Percentiles rank a stretch among this genome's conserved stretches.
Evolutionary conservation across 2,797 vertebrate species (phyloP).

Genomic region (Cyprinella venusta): DNA sequence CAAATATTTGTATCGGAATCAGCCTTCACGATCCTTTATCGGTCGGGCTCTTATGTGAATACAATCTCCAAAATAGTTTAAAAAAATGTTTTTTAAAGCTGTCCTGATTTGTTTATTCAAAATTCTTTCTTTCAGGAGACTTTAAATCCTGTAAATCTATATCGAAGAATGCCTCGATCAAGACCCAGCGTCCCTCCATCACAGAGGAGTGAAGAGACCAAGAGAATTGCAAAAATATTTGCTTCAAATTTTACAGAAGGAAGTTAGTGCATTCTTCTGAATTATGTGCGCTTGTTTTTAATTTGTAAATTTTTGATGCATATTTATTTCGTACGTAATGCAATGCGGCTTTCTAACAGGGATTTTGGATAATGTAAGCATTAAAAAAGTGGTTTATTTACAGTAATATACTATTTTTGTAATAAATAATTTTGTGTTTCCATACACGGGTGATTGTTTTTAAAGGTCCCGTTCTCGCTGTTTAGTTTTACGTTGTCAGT

Average conservation of each 20-base stretch:
- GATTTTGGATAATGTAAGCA: slow-evolving; percentile 41
- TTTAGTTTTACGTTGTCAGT: slow-evolving; percentile 3
- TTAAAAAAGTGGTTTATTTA: slow-evolving; percentile 38
- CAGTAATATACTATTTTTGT: slow-evolving; percentile 33
- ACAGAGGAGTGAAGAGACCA: slow-evolving; percentile 73
- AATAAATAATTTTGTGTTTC: slow-evolving; percentile 53
- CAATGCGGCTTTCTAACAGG: not conserved
- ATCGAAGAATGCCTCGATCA: slow-evolving; percentile 59
- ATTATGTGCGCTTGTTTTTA: slow-evolving; percentile 7
- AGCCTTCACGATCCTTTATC: too few relatives aligned
- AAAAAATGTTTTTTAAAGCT: not conserved
- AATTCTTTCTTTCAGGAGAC: slow-evolving; percentile 61
- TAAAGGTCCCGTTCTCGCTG: not conserved
- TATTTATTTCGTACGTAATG: slow-evolving; percentile 30
- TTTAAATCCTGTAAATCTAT: slow-evolving; percentile 42
- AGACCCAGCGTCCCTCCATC: slow-evolving; percentile 69
- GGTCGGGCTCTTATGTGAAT: too few relatives aligned
- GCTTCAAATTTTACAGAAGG: slow-evolving; percentile 70
- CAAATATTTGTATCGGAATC: too few relatives aligned
- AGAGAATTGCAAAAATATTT: slow-evolving; percentile 81
- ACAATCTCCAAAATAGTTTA: not conserved
- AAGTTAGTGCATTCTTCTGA: slow-evolving; percentile 48
- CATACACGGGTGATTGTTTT: not conserved
- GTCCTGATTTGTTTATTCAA: not conserved
- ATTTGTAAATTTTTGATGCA: slow-evolving; percentile 17